Percentiles rank a stretch among this genome's conserved stretches.
These are phyloP conservation scores for Teleiodes luculella DNA, from an alignment of 2,888 invertebrate species.

Conservation along the genomic window DNA sequence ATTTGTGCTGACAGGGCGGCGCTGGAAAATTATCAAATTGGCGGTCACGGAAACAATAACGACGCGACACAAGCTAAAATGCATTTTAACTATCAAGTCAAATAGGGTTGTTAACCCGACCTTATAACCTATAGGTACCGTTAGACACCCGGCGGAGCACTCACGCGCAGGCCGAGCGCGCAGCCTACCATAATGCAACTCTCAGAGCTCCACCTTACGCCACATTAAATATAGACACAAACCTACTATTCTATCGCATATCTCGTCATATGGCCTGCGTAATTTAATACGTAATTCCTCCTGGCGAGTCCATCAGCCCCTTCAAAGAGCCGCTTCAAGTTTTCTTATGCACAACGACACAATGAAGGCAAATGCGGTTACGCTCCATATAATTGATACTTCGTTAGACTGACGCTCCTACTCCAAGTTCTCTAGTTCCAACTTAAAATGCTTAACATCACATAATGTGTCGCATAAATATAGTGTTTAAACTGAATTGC, in stretches of 20 bases:
- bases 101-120: conserved; percentile 40
- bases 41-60: neutral
- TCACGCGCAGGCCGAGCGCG: conserved; percentile 17
- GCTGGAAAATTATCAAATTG: neutral
- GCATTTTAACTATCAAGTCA: conserved; percentile 14
- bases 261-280: conserved; percentile 4
- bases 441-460: too few relatives aligned
- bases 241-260: conserved; percentile 19
- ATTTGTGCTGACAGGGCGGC: too few relatives aligned
- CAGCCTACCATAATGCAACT: conserved; percentile 14
- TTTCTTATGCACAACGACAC: neutral
- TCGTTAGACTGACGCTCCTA: too few relatives aligned
- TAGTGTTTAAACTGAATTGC: too few relatives aligned
- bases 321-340: neutral
- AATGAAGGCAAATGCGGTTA: too few relatives aligned
- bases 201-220: conserved; percentile 16
- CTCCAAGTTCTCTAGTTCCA: too few relatives aligned
- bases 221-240: conserved; percentile 21
- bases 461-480: too few relatives aligned
- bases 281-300: conserved; percentile 9
- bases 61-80: too few relatives aligned
- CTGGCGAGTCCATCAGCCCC: neutral
- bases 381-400: too few relatives aligned
- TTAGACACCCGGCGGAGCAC: conserved; percentile 30
- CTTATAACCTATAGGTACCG: conserved; percentile 27